Base-by-base conservation (phyloP, 2,888 invertebrate species). In the Cheiracanthium punctorium region DNA sequence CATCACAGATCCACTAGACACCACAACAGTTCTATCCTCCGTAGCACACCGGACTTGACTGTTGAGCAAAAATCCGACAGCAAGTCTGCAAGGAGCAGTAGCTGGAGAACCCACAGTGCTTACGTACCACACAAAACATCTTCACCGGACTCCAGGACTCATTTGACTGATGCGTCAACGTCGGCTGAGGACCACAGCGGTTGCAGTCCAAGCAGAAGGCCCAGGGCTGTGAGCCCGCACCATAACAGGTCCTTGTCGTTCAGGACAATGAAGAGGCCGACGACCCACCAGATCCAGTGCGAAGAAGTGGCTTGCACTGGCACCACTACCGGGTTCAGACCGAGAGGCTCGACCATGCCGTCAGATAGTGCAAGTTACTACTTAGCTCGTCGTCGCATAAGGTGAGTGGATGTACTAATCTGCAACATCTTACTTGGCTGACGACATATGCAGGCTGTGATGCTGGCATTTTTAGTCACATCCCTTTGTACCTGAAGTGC, bases 341-440 rank as follows among this genome's bases (percentile, higher is more conserved):
- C 88, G 1, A 43, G 88, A 12, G 88, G 81, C 2, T 84, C 88
- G 0, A 88, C 88, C 41, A 88, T 88, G 88, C 88, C 88, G 1
- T 82, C 87, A 17, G 84, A 88, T 28, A 84, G 80, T 24, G 58
- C 58, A 24, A 58, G 58, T 58, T 58, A 58, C 12, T 58, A 58
- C 12, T 58, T 58, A 24, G 58, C 58, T 24, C 58, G 58, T 24
- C 58, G 58, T 1, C 8, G 58, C 24, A 58, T 58, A 24, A 58
- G 58, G 58, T 58, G 17, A 58, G 58, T 37, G 10, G 37, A 37
- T 7, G 10, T 37, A n/a, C n/a, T n/a, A n/a, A n/a, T n/a, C n/a
- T n/a, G n/a, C n/a, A n/a, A n/a, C n/a, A n/a, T n/a, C n/a, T n/a
- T n/a, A n/a, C n/a, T n/a, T n/a, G n/a, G n/a, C n/a, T n/a, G n/a